A percentile compares a stretch with the other conserved stretches of the same genome.
Conservation (phyloP, 2,113 vertebrate species). For the Spea multiplicata region DNA sequence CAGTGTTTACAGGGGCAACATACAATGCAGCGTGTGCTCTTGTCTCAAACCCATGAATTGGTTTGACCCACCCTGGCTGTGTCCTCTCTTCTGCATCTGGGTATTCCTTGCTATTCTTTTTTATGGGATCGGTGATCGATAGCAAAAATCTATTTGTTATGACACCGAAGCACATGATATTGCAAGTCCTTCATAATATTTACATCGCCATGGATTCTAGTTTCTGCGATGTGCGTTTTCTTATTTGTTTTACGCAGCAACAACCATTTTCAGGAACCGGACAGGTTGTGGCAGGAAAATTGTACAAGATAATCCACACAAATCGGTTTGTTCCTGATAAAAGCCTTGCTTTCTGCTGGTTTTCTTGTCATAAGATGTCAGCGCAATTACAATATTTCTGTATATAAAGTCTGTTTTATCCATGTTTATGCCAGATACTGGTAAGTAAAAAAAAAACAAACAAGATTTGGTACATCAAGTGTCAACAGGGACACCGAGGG, state of each 20-base stretch:
- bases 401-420: slow-evolving; percentile 15
- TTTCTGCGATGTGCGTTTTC: background rate
- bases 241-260: slow-evolving; percentile 19
- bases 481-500: too few relatives aligned
- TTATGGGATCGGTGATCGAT: too few relatives aligned
- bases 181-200: background rate
- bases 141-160: too few relatives aligned
- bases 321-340: slow-evolving; percentile 3
- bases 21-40: too few relatives aligned
- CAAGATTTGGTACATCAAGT: too few relatives aligned
- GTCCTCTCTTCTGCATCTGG: too few relatives aligned
- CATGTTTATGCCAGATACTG: background rate
- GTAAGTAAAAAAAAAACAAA: background rate
- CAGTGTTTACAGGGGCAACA: too few relatives aligned
- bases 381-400: slow-evolving; percentile 6
- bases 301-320: slow-evolving; percentile 28
- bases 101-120: too few relatives aligned
- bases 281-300: slow-evolving; percentile 39
- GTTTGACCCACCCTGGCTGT: too few relatives aligned
- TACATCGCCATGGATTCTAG: background rate
- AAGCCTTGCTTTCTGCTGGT: slow-evolving; percentile 13
- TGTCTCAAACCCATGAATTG: too few relatives aligned
- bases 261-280: slow-evolving; percentile 4
- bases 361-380: slow-evolving; percentile 34
- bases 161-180: too few relatives aligned